phyloP scores from a whole-genome alignment of 2,113 vertebrate species.

The Oenanthe oenanthe region DNA sequence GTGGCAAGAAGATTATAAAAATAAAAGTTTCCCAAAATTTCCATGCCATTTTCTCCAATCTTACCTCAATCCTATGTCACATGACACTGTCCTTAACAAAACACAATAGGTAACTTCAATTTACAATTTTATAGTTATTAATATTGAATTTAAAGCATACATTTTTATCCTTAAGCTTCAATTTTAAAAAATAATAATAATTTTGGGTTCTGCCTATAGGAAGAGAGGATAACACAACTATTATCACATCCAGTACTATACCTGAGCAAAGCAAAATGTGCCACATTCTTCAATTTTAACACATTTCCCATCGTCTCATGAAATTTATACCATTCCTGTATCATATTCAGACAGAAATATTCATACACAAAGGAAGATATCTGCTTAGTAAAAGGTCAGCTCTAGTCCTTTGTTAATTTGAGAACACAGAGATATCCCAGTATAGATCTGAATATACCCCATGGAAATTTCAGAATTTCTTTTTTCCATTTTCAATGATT shows the following conservation, averaged over 20 bases:
- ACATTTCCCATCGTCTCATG: neutral
- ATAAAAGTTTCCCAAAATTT: neutral
- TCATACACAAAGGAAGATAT: neutral
- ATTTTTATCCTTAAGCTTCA: neutral
- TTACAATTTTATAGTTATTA: neutral
- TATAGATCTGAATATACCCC: neutral
- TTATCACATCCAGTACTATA: neutral
- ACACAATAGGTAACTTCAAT: neutral
- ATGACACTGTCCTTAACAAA: neutral
- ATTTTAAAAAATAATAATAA: neutral
- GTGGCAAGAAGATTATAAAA: neutral
- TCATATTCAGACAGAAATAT: neutral
- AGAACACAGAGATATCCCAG: neutral
- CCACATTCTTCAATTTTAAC: neutral
- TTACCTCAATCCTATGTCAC: neutral
- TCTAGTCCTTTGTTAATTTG: neutral
- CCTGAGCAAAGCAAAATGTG: neutral
- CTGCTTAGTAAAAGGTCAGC: neutral
- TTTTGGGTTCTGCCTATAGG: neutral
- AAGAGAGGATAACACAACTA: neutral
- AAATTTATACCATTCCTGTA: neutral
- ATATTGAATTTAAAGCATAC: neutral
- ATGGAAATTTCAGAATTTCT: neutral
- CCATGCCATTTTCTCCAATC: neutral
- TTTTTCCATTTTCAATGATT: neutral